phyloP scores from a whole-genome alignment of 2,888 invertebrate species.

The Tiliacea citrago region DNA sequence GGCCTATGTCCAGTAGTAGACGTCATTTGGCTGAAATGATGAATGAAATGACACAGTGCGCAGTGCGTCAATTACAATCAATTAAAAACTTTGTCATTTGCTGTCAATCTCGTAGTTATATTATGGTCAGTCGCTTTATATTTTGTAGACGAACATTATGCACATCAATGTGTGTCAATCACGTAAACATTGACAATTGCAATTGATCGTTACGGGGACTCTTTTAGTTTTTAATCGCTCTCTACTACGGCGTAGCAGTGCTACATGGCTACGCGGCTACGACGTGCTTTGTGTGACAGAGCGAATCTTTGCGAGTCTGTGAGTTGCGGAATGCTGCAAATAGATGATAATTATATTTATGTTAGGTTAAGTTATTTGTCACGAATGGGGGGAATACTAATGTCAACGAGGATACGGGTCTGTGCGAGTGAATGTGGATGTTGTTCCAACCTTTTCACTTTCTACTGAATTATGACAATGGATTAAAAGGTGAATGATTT shows the following conservation, averaged over 20 bases:
- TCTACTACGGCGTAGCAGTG: constrained; percentile 49
- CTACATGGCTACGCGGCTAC: constrained; percentile 54
- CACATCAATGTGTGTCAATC: no score
- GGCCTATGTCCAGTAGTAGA: no score
- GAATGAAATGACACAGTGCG: no score
- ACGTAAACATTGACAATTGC: no score
- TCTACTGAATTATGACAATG: neutral
- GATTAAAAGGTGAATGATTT: neutral
- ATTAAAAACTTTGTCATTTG: no score
- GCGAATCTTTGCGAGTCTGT: constrained; percentile 22
- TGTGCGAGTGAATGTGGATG: neutral
- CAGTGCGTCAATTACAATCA: no score
- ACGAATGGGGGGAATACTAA: constrained; percentile 41
- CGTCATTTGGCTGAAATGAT: no score
- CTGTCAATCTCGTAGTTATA: no score
- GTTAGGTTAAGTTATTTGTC: constrained; percentile 42
- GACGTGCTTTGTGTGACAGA: constrained; percentile 38
- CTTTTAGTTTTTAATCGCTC: constrained; percentile 27
- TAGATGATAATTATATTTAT: constrained; percentile 44
- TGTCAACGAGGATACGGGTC: neutral
- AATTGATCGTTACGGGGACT: no score
- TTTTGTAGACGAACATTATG: neutral
- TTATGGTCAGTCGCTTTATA: no score
- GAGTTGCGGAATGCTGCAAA: constrained; percentile 30
- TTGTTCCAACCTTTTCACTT: neutral